Evolutionary conservation across 2,113 vertebrate species (phyloP).

Genomic region (Neogale vison): DNA sequence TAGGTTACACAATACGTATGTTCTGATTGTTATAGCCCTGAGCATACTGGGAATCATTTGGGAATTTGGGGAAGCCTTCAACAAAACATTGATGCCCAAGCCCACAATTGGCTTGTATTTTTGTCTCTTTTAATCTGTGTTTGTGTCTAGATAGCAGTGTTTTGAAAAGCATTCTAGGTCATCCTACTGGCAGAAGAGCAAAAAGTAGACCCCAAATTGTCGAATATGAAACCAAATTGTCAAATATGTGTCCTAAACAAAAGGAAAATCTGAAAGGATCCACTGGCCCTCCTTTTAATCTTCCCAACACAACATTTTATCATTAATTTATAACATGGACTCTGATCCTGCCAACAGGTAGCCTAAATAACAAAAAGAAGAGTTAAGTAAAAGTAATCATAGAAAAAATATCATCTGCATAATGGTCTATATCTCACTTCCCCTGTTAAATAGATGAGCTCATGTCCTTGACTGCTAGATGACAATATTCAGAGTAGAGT

Average conservation of each 20-base stretch:
- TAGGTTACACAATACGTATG: neutral
- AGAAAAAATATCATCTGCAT: neutral
- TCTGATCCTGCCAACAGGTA: neutral
- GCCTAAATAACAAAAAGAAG: slow-evolving; percentile 29
- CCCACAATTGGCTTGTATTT: neutral
- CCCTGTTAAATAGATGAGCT: neutral
- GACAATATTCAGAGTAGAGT: neutral
- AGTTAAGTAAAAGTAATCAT: neutral
- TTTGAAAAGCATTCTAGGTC: neutral
- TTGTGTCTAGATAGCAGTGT: neutral
- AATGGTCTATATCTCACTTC: neutral
- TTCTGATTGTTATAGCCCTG: neutral
- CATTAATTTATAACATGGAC: neutral
- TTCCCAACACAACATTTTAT: neutral
- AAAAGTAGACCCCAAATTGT: neutral
- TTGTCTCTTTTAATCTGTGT: neutral
- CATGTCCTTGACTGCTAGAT: neutral
- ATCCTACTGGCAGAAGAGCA: neutral
- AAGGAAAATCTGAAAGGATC: neutral
- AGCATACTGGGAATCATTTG: neutral
- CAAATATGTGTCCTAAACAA: neutral
- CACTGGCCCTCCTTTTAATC: neutral
- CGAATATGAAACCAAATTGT: neutral
- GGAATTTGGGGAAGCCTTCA: neutral
- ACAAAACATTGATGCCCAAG: neutral